Evolutionary conservation across 1,140 invertebrate genomes (phyloP), one percentile per base, ranked within the genome.

Genomic region (Achroia grisella): DNA sequence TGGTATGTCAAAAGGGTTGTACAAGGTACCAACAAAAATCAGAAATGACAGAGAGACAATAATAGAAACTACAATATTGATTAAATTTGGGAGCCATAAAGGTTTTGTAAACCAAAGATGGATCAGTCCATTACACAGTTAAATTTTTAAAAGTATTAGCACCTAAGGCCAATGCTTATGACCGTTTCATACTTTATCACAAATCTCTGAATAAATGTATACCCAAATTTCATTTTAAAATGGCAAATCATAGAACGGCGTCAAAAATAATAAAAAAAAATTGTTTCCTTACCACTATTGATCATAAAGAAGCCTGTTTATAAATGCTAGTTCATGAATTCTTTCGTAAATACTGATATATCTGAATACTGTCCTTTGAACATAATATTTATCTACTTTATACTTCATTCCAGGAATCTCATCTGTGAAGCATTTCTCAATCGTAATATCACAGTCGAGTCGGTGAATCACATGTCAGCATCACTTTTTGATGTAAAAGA

Each of bases 401-500:
- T 23, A 49, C 51, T 13, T 10, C 10, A n/a, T 48, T 58, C 28
- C 34, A 62, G 52, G 12, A 8, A 34, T 8, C 28, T 52, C 71
- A 31, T 71, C 52, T 36, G 65, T 60, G 13, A 53, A 29, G 33
- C 48, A 1, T 57, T 66, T 31, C 4, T 23, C 5, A 10, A 33
- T 4, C 52, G 44, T 14, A 41, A 34, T n/a, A 10, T 10, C 6
- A 15, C 52, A 8, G 32, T 41, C 8, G 29, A 17, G 27, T 11
- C 54, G 10, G 14, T 61, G 3, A 48, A 62, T 4, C 39, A 71
- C 5, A 51, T 65, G 37, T 11, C 68, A 29, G 49, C 57, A 0
- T 75, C 71, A 9, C 15, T 73, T 2, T 51, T 63, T 0, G 34
- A 63, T 3, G 44, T 14, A 73, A 67, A 1, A 36, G 61, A 9